Conservation (phyloP, 2,888 invertebrate species). For the Phyllotreta cruciferae region DNA sequence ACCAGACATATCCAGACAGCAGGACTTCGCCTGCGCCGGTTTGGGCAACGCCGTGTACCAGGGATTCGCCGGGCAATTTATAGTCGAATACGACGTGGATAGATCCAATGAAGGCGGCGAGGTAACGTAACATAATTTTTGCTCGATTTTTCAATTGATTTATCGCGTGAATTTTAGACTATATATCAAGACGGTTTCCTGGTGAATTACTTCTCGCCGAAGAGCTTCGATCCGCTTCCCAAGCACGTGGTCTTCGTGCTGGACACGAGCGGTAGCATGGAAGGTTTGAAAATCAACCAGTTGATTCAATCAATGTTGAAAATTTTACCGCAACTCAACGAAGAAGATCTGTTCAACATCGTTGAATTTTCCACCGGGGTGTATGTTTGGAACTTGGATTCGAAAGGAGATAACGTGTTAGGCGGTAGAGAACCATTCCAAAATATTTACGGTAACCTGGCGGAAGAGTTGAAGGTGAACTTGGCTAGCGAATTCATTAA, state of each 20-base stretch:
- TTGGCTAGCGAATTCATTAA: neutral
- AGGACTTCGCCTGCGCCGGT: conserved; percentile 58
- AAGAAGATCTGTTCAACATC: conserved; percentile 70
- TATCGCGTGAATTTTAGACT: conserved; percentile 53
- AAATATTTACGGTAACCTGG: conserved; percentile 34
- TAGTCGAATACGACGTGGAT: conserved; percentile 72
- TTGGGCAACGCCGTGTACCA: conserved; percentile 49
- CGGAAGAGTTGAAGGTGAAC: conserved; percentile 29
- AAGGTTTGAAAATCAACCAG: conserved; percentile 69
- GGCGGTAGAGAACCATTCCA: neutral
- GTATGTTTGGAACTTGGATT: conserved; percentile 60
- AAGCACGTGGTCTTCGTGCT: conserved; percentile 75
- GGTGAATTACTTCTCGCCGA: conserved; percentile 75
- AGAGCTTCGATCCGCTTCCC: conserved; percentile 63
- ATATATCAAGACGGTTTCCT: conserved; percentile 73
- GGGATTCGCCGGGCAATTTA: conserved; percentile 69
- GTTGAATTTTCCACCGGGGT: conserved; percentile 66
- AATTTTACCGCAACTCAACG: conserved; percentile 67
- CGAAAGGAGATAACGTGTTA: conserved; percentile 9
- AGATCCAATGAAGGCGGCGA: conserved; percentile 65
- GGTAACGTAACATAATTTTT: conserved; percentile 39
- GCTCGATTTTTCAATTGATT: conserved; percentile 7
- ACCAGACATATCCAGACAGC: conserved; percentile 67
- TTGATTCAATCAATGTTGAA: conserved; percentile 69
- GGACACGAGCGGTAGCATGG: conserved; percentile 78